Base-by-base conservation (phyloP, 2,797 vertebrate genomes). In the Poeciliopsis paucimaculata region DNA sequence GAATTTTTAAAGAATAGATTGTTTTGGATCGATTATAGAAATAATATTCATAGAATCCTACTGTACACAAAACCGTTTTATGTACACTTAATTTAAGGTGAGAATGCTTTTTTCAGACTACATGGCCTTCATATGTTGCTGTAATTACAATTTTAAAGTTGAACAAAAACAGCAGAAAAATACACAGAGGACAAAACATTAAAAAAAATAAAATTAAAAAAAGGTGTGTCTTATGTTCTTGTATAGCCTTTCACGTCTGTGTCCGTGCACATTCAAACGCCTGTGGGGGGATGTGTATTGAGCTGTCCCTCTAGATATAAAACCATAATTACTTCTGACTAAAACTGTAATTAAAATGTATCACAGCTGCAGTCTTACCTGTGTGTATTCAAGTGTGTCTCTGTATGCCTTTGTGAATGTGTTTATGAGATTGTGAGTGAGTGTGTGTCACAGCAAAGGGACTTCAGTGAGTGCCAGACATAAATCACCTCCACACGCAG, bases 321-420 rank as follows among this genome's bases (percentile, higher is more conserved):
- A 97, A 95, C 91, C 93, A 95, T 98, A 98, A 98, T 97, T 97
- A 97, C 95, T 96, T 97, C 95, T 96, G 96, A 97, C 96, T 97
- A 96, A 97, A 97, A 96, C 95, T 96, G 95, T 97, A 98, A 98
- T 98, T 98, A 98, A 98, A 98, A 98, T 97, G 96, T 96, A 97
- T 97, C 96, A 96, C 95, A 94, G 92, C 93, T 95, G 94, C 92
- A 97, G 93, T 92, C 93, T 94, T 97, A 97, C 96, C 96, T 98
- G 95, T 86, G 77, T 94, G 88, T 94, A 93, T 82, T 72, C 75
- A 45, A 73, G 57, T 75, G 78, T 62, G 71, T 70, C 16, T 77
- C 51, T 55, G 60, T 43, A n/a, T 84, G 72, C 83, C 94, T 94
- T 90, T 94, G 93, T 76, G 79, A 64, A 66, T 26, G 60, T 78